Evolutionary conservation across 2,888 invertebrate genomes (phyloP), one percentile per base, ranked within the genome.

Genomic region (Eristalis pertinax): DNA sequence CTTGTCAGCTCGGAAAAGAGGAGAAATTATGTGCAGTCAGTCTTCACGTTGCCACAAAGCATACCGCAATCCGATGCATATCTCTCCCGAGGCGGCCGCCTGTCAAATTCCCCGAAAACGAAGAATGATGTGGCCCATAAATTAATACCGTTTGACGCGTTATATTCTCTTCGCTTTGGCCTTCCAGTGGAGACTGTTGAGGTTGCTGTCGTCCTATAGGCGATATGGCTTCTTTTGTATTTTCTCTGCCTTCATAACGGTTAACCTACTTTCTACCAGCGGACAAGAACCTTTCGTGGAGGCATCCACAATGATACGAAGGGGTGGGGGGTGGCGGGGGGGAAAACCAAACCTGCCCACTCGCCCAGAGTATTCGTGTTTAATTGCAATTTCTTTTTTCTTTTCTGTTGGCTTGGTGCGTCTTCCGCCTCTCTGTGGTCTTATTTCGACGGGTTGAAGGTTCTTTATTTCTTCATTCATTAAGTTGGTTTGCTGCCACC

Each of bases 181-280:
- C 4, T 19, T 50, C 24, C 15, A 62, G 22, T 41, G 5, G 24
- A 72, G 56, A 41, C 60, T 19, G 50, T 38, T 26, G 26, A 50
- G 50, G 38, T 72, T 24, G 73, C 19, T 19, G 15, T 68, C 81
- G 64, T 69, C 65, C 70, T 50, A 76, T 70, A 70, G 75, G 58
- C 41, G 76, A 73, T 68, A 41, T 68, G 77, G 77, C 50, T 73
- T 76, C 68, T 77, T 73, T 67, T 73, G 75, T 75, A 32, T 68
- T 65, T 83, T 83, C 83, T 77, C 73, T 83, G 77, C 83, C 72
- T 73, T 29, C 77, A 73, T 77, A 83, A 83, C 83, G 83, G 83
- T 83, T 83, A 83, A 77, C 83, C 83, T 77, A 83, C 83, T 83
- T 83, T 83, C 83, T 82, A 50, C 65, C 38, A 70, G 70, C 76